These are phyloP conservation scores for Drosophila sucinea DNA, from an alignment of 1,140 invertebrate species.

Conservation along the genomic window DNA sequence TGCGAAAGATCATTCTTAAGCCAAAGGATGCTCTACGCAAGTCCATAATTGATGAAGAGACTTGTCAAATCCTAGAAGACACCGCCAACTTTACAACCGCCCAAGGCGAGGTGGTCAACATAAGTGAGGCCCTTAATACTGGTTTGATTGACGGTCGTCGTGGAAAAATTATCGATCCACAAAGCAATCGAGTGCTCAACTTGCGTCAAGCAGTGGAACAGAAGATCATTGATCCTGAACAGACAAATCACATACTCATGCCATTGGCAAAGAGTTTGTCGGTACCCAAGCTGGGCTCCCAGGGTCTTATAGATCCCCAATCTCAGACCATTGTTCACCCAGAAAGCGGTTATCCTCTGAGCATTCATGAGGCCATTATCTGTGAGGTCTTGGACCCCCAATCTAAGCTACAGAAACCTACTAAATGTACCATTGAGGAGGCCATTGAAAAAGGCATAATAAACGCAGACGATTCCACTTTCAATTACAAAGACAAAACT, in stretches of 20 bases:
- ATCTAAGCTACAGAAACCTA: slow-evolving; percentile 86
- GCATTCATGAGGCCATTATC: slow-evolving; percentile 91
- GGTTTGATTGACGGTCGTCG: slow-evolving; percentile 90
- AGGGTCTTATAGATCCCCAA: slow-evolving; percentile 91
- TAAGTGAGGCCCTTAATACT: slow-evolving; percentile 90
- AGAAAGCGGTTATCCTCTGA: slow-evolving; percentile 90
- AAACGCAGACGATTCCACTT: slow-evolving; percentile 88
- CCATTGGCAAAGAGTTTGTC: slow-evolving; percentile 92
- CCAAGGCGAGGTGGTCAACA: slow-evolving; percentile 86
- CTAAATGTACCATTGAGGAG: slow-evolving; percentile 89
- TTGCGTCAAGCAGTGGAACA: slow-evolving; percentile 93
- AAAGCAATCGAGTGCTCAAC: slow-evolving; percentile 90
- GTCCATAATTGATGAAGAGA: slow-evolving; percentile 90
- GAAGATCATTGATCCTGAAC: slow-evolving; percentile 91
- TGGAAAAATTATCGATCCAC: slow-evolving; percentile 92
- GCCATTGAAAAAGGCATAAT: slow-evolving; percentile 91
- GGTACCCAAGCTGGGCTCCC: slow-evolving; percentile 91
- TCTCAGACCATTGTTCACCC: slow-evolving; percentile 94
- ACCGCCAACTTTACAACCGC: slow-evolving; percentile 84
- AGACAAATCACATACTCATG: slow-evolving; percentile 90
- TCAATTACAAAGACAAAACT: slow-evolving; percentile 86
- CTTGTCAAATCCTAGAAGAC: slow-evolving; percentile 88
- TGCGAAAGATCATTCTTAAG: slow-evolving; percentile 89
- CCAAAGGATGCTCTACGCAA: slow-evolving; percentile 89
- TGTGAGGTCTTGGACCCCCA: slow-evolving; percentile 94